Base-by-base conservation (phyloP, 2,113 vertebrate genomes). In the Python bivittatus region DNA sequence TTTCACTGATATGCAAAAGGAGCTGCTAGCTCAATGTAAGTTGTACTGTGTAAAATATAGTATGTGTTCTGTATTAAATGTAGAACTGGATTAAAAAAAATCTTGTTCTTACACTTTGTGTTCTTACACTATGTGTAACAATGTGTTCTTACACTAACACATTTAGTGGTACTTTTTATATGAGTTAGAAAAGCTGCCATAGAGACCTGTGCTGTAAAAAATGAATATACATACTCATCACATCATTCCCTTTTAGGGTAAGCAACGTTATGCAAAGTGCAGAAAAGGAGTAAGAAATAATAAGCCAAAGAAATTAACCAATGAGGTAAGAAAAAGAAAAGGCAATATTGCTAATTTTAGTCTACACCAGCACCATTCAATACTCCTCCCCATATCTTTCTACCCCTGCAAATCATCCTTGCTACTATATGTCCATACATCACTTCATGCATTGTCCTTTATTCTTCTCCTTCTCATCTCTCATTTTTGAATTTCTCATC, bases 71-170 rank as follows among this genome's bases (percentile, higher is more conserved):
- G 83, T 23, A 79, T 57, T 85, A 95, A 94, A 94, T 95, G 91
- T 92, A 91, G 88, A 93, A 95, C 94, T 17, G 94, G 89, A 92
- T 64, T 90, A 64, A 96, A 92, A 91, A 92, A 94, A 93, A 29
- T 92, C 92, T 95, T 95, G 91, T 95, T 96, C 68, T 95, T 93
- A 93, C 68, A 90, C 95, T 95, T 95, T 91, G 89, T 48, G 91
- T 95, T 96, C 68, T 95, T 93, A 93, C 68, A 90, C 95, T 95
- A 95, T 91, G 89, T 48, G n/a, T n/a, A n/a, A n/a, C n/a, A n/a
- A n/a, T n/a, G n/a, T n/a, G n/a, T n/a, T n/a, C n/a, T n/a, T n/a
- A n/a, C n/a, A n/a, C n/a, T n/a, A n/a, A n/a, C n/a, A n/a, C n/a
- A n/a, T n/a, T n/a, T n/a, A 92, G 86, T 84, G 92, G 86, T 61